Base-by-base conservation (phyloP, 2,797 vertebrate species). In the Petrocephalus sullivani region DNA sequence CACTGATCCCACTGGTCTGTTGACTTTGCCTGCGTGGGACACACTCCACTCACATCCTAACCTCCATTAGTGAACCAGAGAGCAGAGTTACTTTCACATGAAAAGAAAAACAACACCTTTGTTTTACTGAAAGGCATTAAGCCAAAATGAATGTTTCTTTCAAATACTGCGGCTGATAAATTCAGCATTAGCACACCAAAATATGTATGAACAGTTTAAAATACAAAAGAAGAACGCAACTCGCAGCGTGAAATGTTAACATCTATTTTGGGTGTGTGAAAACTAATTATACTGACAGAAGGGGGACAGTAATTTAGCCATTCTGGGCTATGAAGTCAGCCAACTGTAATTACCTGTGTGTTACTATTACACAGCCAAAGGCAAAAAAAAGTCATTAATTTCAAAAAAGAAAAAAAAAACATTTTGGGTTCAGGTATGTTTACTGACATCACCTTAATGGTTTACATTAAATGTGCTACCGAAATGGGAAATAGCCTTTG, bases 271-370 rank as follows among this genome's bases (percentile, higher is more conserved):
- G 19, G 71, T 78, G 71, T 78, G 37, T 78, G 71, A 78, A 78
- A 78, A 46, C 71, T 78, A 78, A 78, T 78, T 78, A 78, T n/a
- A 41, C 46, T 78, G 71, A 78, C 71, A 78, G 71, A 78, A 78
- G 71, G 71, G 46, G 71, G 41, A 78, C 71, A 78, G 16, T 78
- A 78, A 78, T 78, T 78, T 78, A 78, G 71, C 16, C 71, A 78
- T 78, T 78, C 71, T 78, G 71, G 71, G 71, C 71, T 78, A 37
- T 78, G 71, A 78, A 46, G 71, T 78, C 71, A 78, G 16, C 71
- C 37, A 19, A 41, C 37, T 46, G 71, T 78, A 78, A 78, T 78
- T 78, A 78, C 71, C 71, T 46, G 37, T 78, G 71, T 78, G 71
- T 78, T 78, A 78, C 71, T 78, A 12, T 78, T 78, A 78, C 71